Base-by-base conservation (phyloP, 2,888 invertebrate genomes). In the Lobophora halterata region DNA sequence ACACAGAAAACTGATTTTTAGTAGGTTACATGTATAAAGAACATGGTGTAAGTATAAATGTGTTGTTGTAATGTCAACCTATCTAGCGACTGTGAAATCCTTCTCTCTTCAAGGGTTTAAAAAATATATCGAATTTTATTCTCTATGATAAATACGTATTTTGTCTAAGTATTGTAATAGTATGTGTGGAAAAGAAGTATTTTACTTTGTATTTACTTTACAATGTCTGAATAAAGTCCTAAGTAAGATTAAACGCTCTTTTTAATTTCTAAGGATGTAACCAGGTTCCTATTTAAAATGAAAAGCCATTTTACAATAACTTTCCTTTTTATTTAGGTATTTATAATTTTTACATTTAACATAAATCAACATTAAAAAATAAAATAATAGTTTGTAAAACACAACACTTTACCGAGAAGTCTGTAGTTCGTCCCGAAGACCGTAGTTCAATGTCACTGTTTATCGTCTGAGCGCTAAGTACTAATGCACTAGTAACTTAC, bases 161-260 rank as follows among this genome's bases (percentile, higher is more conserved):
- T 80, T 79, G 71, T 78, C 79, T 82, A 76, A 74, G 61, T 79
- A 75, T 79, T 71, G 77, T n/a, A n/a, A n/a, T n/a, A 75, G 71
- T 77, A 65, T 65, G 69, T 77, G 79, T 79, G 71, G 62, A 72
- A 56, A 61, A 65, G n/a, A 65, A 66, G 61, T 74, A 76, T 68
- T 74, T 79, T 79, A 73, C 62, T 77, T 83, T 79, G 61, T 82
- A 79, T 80, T 83, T 85, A 76, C 72, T 85, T 82, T 82, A 86
- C 79, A 79, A 80, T 78, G 72, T 85, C 79, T 74, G 62, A 86
- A 82, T 85, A 86, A 83, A 85, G 69, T 16, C 1, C 9, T 79
- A 75, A 82, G 60, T 82, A 83, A 74, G 56, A 65, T 61, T 49
- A 44, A 44, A n/a, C n/a, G 7, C 4, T 45, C 39, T 55, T 20